Evolutionary conservation across 2,113 vertebrate species (phyloP).

Genomic region (Myrmophylax atrothorax): DNA sequence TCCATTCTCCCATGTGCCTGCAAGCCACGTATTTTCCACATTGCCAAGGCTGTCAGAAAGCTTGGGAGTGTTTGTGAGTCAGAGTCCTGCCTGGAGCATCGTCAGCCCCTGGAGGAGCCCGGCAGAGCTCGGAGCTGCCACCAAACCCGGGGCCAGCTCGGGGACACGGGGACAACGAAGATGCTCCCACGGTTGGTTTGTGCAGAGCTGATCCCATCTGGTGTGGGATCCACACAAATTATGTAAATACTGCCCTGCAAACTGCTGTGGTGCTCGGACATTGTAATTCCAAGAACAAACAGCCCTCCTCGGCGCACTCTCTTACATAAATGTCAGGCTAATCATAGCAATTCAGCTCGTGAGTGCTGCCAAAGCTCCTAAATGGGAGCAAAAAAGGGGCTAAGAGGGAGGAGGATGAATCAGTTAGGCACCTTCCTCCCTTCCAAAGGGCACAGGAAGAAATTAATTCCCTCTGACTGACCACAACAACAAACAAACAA

Average conservation of each 20-base stretch:
- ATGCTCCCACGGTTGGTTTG: fast-evolving
- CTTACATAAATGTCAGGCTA: background rate
- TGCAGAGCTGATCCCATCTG: background rate
- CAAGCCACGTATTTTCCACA: background rate
- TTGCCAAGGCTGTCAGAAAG: background rate
- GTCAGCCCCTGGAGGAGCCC: background rate
- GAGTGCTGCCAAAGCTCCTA: background rate
- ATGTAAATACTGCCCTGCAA: background rate
- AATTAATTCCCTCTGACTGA: background rate
- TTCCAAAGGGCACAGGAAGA: background rate
- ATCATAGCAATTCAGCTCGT: background rate
- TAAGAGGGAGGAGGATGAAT: background rate
- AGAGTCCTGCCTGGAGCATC: background rate
- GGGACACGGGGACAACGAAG: fast-evolving
- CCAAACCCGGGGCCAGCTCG: fast-evolving
- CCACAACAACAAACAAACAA: background rate
- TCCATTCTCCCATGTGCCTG: background rate
- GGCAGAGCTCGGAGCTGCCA: background rate
- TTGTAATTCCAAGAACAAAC: background rate
- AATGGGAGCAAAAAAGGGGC: background rate
- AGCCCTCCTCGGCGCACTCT: background rate
- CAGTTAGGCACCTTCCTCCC: background rate
- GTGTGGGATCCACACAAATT: background rate
- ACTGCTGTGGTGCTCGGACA: background rate
- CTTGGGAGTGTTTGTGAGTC: background rate